A percentile compares a stretch with the other conserved stretches of the same genome.
Evolutionary conservation across 2,888 invertebrate species (phyloP).

Genomic region (Plebejus argus): DNA sequence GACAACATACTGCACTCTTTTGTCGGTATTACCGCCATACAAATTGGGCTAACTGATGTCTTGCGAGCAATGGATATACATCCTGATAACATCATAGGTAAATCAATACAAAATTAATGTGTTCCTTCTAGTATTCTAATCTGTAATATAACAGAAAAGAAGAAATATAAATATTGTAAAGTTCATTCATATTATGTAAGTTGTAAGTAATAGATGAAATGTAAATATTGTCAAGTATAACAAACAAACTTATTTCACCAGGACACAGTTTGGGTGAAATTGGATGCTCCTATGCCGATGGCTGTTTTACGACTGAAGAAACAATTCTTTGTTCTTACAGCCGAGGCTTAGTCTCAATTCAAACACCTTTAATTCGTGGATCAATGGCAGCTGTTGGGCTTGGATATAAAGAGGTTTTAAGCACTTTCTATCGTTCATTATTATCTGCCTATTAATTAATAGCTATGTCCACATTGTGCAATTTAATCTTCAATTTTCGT

Average conservation of each 20-base stretch:
- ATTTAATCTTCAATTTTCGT: no score
- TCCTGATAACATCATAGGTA: conserved; percentile 89
- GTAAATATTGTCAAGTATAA: neutral
- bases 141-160: no score
- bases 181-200: no score
- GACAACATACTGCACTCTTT: conserved; percentile 86
- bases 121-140: no score
- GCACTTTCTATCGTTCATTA: neutral
- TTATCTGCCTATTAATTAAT: no score
- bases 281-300: conserved; percentile 97
- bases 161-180: no score
- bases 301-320: conserved; percentile 91
- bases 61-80: conserved; percentile 78
- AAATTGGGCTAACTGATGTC: conserved; percentile 79
- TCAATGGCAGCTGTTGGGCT: conserved; percentile 94
- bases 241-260: conserved; percentile 41
- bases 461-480: no score
- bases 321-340: conserved; percentile 91
- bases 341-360: conserved; percentile 86
- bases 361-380: conserved; percentile 84
- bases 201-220: no score
- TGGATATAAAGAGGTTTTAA: conserved; percentile 73
- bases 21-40: conserved; percentile 88
- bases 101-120: conserved; percentile 46
- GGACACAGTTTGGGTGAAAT: conserved; percentile 97